A percentile compares a stretch with the other conserved stretches of the same genome.
Conservation (phyloP, 92 coral and sea anemone genomes). For the Montipora capitata region DNA sequence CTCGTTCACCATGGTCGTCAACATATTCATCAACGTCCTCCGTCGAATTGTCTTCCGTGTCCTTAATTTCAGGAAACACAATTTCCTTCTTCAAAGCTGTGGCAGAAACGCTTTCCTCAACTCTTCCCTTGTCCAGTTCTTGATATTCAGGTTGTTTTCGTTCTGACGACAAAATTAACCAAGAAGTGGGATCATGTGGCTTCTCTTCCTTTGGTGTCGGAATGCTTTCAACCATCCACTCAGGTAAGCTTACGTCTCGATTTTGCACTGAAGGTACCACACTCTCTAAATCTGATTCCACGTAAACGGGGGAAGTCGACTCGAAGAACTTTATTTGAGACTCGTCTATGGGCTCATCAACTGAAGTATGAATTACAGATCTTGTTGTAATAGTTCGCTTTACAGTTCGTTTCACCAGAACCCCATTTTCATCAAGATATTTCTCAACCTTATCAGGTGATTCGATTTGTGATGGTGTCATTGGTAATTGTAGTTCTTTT, state of each 20-base stretch:
- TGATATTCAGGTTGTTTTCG: neutral
- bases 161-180: neutral
- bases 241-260: slow-evolving; percentile 19
- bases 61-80: slow-evolving; percentile 10
- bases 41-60: slow-evolving; percentile 7
- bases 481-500: slow-evolving; percentile 4
- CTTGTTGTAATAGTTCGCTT: slow-evolving; percentile 50
- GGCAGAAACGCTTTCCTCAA: neutral
- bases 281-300: slow-evolving; percentile 1
- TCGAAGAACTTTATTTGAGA: too few species aligned
- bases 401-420: slow-evolving; percentile 26
- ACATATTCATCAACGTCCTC: slow-evolving; percentile 66
- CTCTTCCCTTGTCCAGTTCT: neutral
- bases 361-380: neutral
- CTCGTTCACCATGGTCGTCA: slow-evolving; percentile 42
- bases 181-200: neutral
- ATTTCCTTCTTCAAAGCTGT: slow-evolving; percentile 11
- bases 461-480: slow-evolving; percentile 19
- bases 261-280: slow-evolving; percentile 1
- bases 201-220: neutral
- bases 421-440: slow-evolving; percentile 76
- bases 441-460: slow-evolving; percentile 57
- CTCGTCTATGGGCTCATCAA: neutral
- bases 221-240: slow-evolving; percentile 20
- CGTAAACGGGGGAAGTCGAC: too few species aligned